Evolutionary conservation across 2,888 invertebrate genomes (phyloP), one percentile per base, ranked within the genome.

Genomic region (Lasius platythorax): DNA sequence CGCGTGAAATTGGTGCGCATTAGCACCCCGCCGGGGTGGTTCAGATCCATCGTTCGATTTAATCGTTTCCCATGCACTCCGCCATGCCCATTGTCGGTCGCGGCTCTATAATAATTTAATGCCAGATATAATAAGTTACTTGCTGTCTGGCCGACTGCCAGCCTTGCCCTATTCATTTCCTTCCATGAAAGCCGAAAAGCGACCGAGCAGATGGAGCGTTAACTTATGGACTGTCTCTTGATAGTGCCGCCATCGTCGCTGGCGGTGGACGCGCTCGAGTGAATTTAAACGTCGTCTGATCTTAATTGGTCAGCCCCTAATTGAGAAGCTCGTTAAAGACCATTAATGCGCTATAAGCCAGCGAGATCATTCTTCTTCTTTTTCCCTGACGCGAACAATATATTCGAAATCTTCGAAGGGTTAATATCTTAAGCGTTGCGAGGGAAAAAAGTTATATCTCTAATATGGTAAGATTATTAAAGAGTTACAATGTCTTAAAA

Each of bases 61-160:
- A 95, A 95, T 95, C 94, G 94, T 93, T 95, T 94, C 94, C 94
- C 93, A 94, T 94, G 94, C 94, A 94, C 94, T 94, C 92, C 90
- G 93, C 92, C 92, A 93, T 93, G 92, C 93, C 94, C 93, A 94
- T 94, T 95, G 95, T 94, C 93, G 92, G 87, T 88, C 89, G 86
- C 46, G 87, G 93, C 92, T 94, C 93, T 93, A 94, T 94, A 94
- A 95, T 95, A 95, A 95, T 95, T 95, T 94, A 94, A 94, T 94
- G 94, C 94, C 94, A 94, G 94, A 94, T 94, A 95, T 95, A 95
- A 95, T 95, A 95, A 95, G 94, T 95, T 94, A 95, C 94, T 95
- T 92, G 94, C 93, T 94, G 94, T 93, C 94, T 95, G 94, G 94
- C 94, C 87, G 90, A 66, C 85, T 93, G 94, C 94, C 94, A 94